Base-by-base conservation (phyloP, 2,113 vertebrate species). In the Hymenochirus boettgeri region DNA sequence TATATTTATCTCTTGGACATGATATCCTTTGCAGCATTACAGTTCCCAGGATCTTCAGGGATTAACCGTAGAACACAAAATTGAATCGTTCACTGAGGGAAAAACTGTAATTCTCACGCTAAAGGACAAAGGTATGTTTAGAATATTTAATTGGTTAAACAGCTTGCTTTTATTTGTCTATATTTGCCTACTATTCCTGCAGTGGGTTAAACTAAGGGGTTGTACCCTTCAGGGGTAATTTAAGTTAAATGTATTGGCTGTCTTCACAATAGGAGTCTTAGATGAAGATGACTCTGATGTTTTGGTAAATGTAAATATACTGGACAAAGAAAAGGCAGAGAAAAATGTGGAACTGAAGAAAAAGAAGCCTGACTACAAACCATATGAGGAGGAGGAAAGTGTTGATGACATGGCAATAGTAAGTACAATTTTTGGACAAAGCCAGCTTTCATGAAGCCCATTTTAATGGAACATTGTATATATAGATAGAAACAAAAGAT, bases 321-420 rank as follows among this genome's bases (percentile, higher is more conserved):
- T 94, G 35, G 93, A 96, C 54, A 89, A 77, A 24, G 93, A 96
- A 74, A 89, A 87, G 18, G 92, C 93, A 0, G 83, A 92, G 33
- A 94, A 92, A 60, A 95, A 94, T 1, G 91, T 92, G 27, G 92
- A 93, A 73, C 75, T 94, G 33, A 90, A 88, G 71, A 95, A 92
- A 79, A 95, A 92, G 69, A 93, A 90, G 73, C 91, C 92, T 0
- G 90, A 91, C 15, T 94, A 95, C 71, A 87, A 90, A 73, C 90
- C 93, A 1, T 96, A 93, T 0, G 84, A 88, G 0, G 92, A 95
- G 55, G 89, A 93, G 0, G 90, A 94, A 76, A 92, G 77, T 0
- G 85, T 93, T 59, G 93, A 94, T 0, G 92, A 93, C 80, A 82
- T 95, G 89, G 86, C 83, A 0, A 70, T 54, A 0, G 83, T 86